A percentile compares a stretch with the other conserved stretches of the same genome.
Evolutionary conservation across 2,113 vertebrate genomes (phyloP).

Genomic region (Epinephelus fuscoguttatus): DNA sequence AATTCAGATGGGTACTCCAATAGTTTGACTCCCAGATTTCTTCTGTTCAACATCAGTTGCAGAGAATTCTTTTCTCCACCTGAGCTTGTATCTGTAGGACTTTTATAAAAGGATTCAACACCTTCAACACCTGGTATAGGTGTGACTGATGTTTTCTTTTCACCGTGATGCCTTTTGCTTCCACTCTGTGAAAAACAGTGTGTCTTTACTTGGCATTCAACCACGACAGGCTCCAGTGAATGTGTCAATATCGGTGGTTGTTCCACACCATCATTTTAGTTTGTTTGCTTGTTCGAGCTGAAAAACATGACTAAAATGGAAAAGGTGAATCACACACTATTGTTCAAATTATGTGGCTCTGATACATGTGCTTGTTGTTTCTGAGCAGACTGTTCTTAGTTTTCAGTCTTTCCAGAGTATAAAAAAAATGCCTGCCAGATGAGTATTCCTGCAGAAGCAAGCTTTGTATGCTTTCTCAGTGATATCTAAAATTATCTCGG

Average conservation of each 20-base stretch:
- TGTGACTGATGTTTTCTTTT: not conserved
- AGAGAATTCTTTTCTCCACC: not conserved
- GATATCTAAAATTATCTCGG: not conserved
- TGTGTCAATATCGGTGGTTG: not conserved
- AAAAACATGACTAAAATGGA: slow-evolving; percentile 1
- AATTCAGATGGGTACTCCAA: not conserved
- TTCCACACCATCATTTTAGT: not conserved
- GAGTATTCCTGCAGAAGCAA: not conserved
- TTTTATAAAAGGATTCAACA: not conserved
- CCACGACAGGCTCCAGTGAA: not conserved
- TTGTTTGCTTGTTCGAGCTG: not conserved
- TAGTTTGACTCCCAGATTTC: not conserved
- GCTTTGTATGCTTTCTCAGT: not conserved
- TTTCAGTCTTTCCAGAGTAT: slow-evolving; percentile 8
- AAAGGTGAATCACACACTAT: not conserved
- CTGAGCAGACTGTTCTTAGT: not conserved
- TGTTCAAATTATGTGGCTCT: not conserved
- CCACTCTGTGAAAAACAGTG: not conserved
- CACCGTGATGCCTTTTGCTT: not conserved
- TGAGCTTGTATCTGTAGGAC: not conserved
- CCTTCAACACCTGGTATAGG: not conserved
- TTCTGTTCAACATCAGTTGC: not conserved
- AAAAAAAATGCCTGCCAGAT: not conserved
- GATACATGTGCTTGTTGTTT: slow-evolving; percentile 13
- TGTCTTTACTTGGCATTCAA: not conserved